Base-by-base conservation (phyloP, 2,113 vertebrate genomes). In the Synchiropus splendidus region DNA sequence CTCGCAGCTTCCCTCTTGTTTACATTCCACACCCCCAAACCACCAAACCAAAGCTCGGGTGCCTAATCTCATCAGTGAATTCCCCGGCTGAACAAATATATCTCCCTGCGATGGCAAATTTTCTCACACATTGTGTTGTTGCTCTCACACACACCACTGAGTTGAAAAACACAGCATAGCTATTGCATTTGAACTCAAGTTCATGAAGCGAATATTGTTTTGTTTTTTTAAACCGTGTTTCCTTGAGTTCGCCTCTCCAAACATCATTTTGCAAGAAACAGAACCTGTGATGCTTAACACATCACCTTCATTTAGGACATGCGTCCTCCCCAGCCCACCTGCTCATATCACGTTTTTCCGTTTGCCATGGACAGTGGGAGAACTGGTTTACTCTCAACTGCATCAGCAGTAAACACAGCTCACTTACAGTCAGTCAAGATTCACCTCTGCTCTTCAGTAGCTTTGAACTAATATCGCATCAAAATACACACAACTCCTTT, bases 61-160 rank as follows among this genome's bases (percentile, higher is more conserved):
- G 30, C 45, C 47, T 77, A 64, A 75, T 75, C 81, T 77, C 61
- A 67, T 75, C 62, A 64, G 67, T 55, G 55, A 61, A 66, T 67
- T 57, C 54, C 46, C 18, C 50, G 46, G 42, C 53, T 78, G 66
- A 77, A 73, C 58, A 78, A 74, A 83, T 75, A 79, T 63, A 52
- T 76, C 45, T 38, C 49, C 54, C 74, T 40, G 42, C 43, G 30
- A 45, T 30, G 52, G 21, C 21, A 27, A 63, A 70, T 55, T 54
- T 67, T 67, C 45, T 47, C 63, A 60, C 37, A 48, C 34, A 47
- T 14, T n/a, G n/a, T n/a, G n/a, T n/a, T n/a, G n/a, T n/a, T n/a
- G 33, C 34, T 42, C 48, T 14, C 34, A 32, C 36, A n/a, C n/a
- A n/a, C n/a, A n/a, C n/a, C n/a, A 5, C 10, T 12, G 39, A 13